Conservation (phyloP, 2,888 invertebrate genomes). For the Chrysodeixis includens region DNA sequence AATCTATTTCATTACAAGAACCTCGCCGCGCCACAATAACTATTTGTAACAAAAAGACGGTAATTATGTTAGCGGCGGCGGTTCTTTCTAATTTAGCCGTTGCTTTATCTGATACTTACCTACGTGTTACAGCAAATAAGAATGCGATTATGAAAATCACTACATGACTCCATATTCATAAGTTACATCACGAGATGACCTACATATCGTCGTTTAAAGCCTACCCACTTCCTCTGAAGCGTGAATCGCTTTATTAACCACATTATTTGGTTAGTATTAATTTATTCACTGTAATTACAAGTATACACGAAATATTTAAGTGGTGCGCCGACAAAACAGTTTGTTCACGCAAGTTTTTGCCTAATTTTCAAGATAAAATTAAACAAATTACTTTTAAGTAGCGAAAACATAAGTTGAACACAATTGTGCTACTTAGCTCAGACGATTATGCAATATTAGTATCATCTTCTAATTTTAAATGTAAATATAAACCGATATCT, state of each 20-base stretch:
- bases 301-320: constrained; percentile 53
- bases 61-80: constrained; percentile 54
- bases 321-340: constrained; percentile 38
- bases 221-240: constrained; percentile 70
- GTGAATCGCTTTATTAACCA: constrained; percentile 72
- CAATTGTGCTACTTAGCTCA: background rate
- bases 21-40: constrained; percentile 54
- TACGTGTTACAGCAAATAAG: constrained; percentile 68
- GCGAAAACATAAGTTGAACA: constrained; percentile 14
- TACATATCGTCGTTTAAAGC: constrained; percentile 69
- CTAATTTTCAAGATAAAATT: constrained; percentile 18
- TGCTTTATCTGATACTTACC: constrained; percentile 65
- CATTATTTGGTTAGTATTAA: constrained; percentile 61
- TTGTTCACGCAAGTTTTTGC: constrained; percentile 45
- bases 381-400: constrained; percentile 14
- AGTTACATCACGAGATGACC: constrained; percentile 78
- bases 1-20: constrained; percentile 43
- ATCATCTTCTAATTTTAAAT: background rate
- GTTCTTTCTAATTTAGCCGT: constrained; percentile 60
- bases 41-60: constrained; percentile 57
- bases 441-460: background rate
- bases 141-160: constrained; percentile 79
- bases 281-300: constrained; percentile 58
- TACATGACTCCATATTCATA: constrained; percentile 75
- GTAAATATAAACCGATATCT: background rate